Conservation (phyloP, 2,797 vertebrate genomes). For the Potorous gilbertii region DNA sequence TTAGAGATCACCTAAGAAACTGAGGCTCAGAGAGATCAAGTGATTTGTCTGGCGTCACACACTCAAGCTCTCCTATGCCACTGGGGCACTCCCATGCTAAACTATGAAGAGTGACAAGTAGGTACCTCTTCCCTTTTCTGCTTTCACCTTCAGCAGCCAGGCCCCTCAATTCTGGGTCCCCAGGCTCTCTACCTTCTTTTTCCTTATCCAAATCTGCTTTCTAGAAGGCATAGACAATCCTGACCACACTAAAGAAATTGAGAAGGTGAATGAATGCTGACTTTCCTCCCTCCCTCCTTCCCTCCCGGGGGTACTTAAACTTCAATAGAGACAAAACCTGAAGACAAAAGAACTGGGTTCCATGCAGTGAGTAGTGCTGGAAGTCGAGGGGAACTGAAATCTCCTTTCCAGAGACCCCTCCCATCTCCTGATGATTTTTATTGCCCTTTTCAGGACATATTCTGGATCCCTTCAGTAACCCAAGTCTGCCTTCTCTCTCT, state of each 20-base stretch:
- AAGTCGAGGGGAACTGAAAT: not conserved
- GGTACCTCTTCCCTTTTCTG: not conserved
- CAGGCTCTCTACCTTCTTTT: not conserved
- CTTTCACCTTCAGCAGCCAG: not conserved
- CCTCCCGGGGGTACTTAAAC: not conserved
- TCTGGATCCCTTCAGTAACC: slow-evolving; percentile 44
- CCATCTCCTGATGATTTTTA: not conserved
- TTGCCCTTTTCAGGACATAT: not conserved
- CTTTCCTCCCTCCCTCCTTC: not conserved
- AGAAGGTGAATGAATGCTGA: not conserved
- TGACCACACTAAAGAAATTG: not conserved
- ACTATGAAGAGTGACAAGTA: not conserved
- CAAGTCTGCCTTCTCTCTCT: slow-evolving; percentile 7
- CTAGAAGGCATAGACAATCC: not conserved
- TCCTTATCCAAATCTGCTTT: not conserved
- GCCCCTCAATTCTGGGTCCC: not conserved
- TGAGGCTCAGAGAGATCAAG: not conserved
- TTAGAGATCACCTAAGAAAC: not conserved
- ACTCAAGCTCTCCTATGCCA: not conserved
- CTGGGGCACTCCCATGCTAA: not conserved
- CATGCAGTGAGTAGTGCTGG: not conserved
- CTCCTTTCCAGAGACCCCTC: not conserved
- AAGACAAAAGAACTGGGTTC: not conserved
- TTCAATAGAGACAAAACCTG: not conserved
- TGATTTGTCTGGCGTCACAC: not conserved